These are phyloP conservation scores for Spodoptera littoralis DNA, from an alignment of 2,888 invertebrate genomes.

Conservation along the genomic window DNA sequence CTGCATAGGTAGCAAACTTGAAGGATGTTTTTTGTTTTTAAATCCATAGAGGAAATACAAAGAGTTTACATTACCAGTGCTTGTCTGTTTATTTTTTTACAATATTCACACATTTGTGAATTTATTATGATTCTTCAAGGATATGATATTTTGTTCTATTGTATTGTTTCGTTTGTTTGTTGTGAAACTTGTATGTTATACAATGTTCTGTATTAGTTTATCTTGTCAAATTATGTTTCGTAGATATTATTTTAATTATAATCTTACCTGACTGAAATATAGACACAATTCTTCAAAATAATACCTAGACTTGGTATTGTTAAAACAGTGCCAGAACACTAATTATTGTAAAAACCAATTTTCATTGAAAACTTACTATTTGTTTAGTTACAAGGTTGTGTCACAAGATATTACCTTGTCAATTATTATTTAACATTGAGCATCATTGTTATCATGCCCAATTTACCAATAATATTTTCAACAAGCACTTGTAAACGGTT, in stretches of 20 bases:
- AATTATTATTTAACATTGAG: slow-evolving; percentile 40
- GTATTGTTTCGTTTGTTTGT: background rate
- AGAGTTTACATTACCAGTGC: slow-evolving; percentile 17
- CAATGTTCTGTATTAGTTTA: slow-evolving; percentile 11
- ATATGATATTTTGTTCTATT: slow-evolving; percentile 5
- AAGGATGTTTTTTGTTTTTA: slow-evolving; percentile 46
- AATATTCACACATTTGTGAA: slow-evolving; percentile 9
- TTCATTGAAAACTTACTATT: slow-evolving; percentile 32
- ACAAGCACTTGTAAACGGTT: slow-evolving; percentile 11
- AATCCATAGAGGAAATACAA: slow-evolving; percentile 39
- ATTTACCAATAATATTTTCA: slow-evolving; percentile 25
- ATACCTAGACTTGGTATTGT: too few species aligned
- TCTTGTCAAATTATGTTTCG: too few species aligned
- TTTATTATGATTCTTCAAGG: slow-evolving; percentile 4
- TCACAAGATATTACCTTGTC: slow-evolving; percentile 44
- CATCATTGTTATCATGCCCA: slow-evolving; percentile 16
- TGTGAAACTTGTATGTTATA: slow-evolving; percentile 2
- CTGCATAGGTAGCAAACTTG: slow-evolving; percentile 20
- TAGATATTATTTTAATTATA: too few species aligned
- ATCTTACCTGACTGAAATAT: too few species aligned
- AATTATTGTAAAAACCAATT: slow-evolving; percentile 16
- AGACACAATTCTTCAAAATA: too few species aligned
- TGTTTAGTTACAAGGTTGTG: slow-evolving; percentile 38
- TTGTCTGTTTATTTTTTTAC: slow-evolving; percentile 33
- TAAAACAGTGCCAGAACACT: slow-evolving; percentile 14